Percentiles rank a stretch among this genome's conserved stretches.
These are phyloP conservation scores for Sardina pilchardus DNA, from an alignment of 2,113 vertebrate species.

Conservation along the genomic window DNA sequence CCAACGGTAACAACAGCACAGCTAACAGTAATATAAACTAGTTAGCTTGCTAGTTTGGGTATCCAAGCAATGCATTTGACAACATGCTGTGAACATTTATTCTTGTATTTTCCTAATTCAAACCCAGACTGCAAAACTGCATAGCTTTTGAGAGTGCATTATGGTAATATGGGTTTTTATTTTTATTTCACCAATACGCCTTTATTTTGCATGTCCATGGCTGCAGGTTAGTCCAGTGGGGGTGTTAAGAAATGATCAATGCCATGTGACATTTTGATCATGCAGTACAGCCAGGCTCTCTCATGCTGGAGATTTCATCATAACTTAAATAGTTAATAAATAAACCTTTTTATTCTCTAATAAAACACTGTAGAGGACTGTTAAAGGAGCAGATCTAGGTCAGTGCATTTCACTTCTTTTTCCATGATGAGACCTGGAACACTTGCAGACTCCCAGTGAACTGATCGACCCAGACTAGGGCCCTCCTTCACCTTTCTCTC, in stretches of 20 bases:
- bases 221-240: background rate
- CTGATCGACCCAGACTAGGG: background rate
- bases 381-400: background rate
- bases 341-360: background rate
- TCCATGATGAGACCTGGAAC: background rate
- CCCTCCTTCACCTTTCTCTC: background rate
- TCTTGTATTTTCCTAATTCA: too few species aligned
- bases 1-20: background rate
- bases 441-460: background rate
- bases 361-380: background rate
- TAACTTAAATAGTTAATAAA: background rate
- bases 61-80: background rate
- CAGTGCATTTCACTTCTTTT: background rate
- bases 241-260: background rate
- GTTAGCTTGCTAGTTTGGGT: too few species aligned
- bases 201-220: background rate
- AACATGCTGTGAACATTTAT: background rate
- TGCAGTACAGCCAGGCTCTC: background rate
- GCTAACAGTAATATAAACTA: background rate
- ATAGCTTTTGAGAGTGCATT: background rate
- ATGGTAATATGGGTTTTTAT: background rate
- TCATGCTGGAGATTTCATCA: background rate
- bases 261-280: background rate
- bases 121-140: background rate
- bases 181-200: background rate